Conservation (phyloP, 2,797 vertebrate species). For the Enteromius mattozi region DNA sequence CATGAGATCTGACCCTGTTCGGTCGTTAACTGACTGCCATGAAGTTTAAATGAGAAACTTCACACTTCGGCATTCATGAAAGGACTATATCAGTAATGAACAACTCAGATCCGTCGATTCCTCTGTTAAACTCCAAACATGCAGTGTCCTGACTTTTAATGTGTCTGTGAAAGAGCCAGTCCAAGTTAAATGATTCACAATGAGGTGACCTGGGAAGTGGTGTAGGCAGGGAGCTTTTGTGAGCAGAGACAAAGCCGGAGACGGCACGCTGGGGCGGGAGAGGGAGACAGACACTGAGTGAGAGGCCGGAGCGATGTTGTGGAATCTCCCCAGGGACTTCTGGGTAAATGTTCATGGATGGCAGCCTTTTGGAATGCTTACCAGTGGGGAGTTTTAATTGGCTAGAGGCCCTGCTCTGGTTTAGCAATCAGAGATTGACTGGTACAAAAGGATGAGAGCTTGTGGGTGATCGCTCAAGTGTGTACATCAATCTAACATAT, state of each 20-base stretch:
- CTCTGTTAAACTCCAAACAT: conserved; percentile 48
- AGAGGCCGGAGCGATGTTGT: conserved; percentile 77
- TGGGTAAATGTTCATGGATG: conserved; percentile 84
- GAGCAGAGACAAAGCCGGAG: conserved; percentile 77
- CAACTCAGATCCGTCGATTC: conserved; percentile 23
- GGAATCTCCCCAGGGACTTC: conserved; percentile 81
- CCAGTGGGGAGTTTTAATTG: conserved; percentile 82
- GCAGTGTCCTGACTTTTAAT: conserved; percentile 68
- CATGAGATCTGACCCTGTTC: neutral
- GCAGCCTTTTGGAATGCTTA: conserved; percentile 82
- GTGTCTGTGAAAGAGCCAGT: conserved; percentile 66
- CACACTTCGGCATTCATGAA: conserved; percentile 25
- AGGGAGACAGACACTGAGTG: conserved; percentile 65
- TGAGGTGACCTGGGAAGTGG: conserved; percentile 83
- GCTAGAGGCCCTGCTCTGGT: conserved; percentile 74
- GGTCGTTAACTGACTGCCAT: conserved; percentile 34
- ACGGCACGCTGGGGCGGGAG: conserved; percentile 69
- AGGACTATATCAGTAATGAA: conserved; percentile 26
- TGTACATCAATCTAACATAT: conserved; percentile 16
- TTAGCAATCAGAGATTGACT: conserved; percentile 72
- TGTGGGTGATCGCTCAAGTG: conserved; percentile 41
- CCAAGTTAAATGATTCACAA: conserved; percentile 75
- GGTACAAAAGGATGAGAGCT: conserved; percentile 27
- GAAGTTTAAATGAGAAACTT: conserved; percentile 24
- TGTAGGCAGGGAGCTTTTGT: conserved; percentile 83